Conservation (phyloP, 2,888 invertebrate genomes). For the Dichetophora obliterata region DNA sequence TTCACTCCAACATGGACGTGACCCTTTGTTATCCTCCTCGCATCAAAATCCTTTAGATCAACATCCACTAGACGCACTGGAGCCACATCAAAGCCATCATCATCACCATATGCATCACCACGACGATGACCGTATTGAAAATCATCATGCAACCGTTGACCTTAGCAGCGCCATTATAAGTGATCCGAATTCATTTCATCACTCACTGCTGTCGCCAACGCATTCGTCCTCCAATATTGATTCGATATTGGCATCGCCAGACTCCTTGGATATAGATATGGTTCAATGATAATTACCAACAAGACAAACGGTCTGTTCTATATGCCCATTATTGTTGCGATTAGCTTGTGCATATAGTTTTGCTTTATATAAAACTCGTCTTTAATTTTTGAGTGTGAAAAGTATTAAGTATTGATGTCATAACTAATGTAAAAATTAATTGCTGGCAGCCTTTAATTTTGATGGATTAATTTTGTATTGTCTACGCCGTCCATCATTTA, state of each 20-base stretch:
- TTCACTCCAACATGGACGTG: conserved; percentile 56
- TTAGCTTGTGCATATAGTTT: too few species aligned
- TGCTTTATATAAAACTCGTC: too few species aligned
- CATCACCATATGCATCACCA: conserved; percentile 47
- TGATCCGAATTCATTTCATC: conserved; percentile 64
- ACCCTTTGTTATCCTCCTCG: conserved; percentile 66
- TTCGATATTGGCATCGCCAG: conserved; percentile 72
- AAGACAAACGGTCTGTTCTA: too few species aligned
- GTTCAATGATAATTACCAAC: conserved; percentile 68
- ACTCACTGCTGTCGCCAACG: conserved; percentile 56
- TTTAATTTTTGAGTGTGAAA: too few species aligned
- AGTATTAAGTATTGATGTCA: too few species aligned
- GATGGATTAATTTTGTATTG: too few species aligned
- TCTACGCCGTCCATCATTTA: too few species aligned
- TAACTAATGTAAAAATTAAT: too few species aligned
- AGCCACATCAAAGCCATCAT: conserved; percentile 47
- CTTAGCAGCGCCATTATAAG: conserved; percentile 64
- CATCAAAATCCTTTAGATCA: conserved; percentile 54
- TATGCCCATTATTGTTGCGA: too few species aligned
- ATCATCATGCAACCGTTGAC: conserved; percentile 59
- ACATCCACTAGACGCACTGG: conserved; percentile 47
- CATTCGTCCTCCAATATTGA: conserved; percentile 61
- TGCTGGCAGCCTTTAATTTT: too few species aligned
- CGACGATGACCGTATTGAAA: conserved; percentile 50
- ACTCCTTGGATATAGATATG: conserved; percentile 72